phyloP scores from a whole-genome alignment of 1,140 invertebrate species.

The Pectinophora gossypiella region DNA sequence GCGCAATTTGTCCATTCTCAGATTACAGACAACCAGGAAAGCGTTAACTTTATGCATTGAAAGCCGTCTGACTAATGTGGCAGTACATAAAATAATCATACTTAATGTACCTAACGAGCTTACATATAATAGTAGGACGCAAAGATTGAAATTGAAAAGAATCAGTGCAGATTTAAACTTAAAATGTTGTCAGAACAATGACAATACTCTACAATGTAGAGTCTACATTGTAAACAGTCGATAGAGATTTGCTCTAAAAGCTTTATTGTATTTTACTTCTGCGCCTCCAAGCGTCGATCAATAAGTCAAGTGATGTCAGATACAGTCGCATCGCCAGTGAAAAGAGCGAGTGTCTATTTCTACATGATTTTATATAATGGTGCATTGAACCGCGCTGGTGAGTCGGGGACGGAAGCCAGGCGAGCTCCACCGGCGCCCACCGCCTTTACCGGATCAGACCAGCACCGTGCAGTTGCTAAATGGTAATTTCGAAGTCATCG shows the following conservation, averaged over 20 bases:
- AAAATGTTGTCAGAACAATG: too few relatives aligned
- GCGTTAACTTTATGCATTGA: slow-evolving; percentile 9
- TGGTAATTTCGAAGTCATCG: background rate
- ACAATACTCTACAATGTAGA: too few relatives aligned
- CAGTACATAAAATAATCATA: too few relatives aligned
- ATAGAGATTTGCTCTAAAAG: too few relatives aligned
- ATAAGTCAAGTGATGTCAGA: background rate
- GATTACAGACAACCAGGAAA: slow-evolving; percentile 55
- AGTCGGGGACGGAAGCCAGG: slow-evolving; percentile 35
- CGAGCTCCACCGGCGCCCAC: slow-evolving; percentile 25
- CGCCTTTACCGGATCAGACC: slow-evolving; percentile 30
- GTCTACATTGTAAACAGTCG: too few relatives aligned
- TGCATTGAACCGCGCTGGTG: slow-evolving; percentile 44
- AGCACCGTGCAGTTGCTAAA: slow-evolving; percentile 19
- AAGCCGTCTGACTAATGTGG: background rate
- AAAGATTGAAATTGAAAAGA: too few relatives aligned
- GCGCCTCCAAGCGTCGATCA: background rate
- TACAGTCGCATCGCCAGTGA: background rate
- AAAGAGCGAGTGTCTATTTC: background rate
- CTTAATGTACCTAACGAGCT: too few relatives aligned
- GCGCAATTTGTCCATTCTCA: slow-evolving; percentile 48
- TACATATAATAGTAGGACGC: too few relatives aligned
- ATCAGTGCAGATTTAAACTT: too few relatives aligned
- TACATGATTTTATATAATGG: slow-evolving; percentile 2
- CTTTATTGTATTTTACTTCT: background rate